Evolutionary conservation across 2,888 invertebrate species (phyloP), one percentile per base, ranked within the genome.

Genomic region (Tortrix viridana): DNA sequence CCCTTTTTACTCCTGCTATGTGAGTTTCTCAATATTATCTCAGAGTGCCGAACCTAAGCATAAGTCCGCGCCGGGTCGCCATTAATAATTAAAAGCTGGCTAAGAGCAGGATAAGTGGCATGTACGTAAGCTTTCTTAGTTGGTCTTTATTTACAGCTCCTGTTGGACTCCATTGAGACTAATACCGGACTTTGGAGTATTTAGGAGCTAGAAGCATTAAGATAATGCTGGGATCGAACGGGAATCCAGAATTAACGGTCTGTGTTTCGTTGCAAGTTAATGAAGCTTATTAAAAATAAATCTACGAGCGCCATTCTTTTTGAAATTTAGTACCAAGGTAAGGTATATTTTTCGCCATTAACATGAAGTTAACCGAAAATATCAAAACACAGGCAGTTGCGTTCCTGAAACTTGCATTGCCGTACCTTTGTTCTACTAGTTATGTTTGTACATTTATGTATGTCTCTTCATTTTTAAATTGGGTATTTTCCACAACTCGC

Each of bases 81-180:
- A 60, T 84, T 78, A 82, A 79, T 83, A 79, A 82, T 81, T 80
- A 79, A 79, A 71, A 72, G 73, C 49, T 18, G 22, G 23, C 47
- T 48, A 26, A 74, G 76, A 77, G 79, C 77, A 71, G 77, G 78
- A 79, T 82, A 82, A 82, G 79, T 79, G 80, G 80, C 78, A 70
- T 41, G 41, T 48, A 48, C 50, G 14, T 50, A 50, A 50, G 49
- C 37, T 37, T 48, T 37, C 54, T 49, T 49, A 49, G 55, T 55
- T 19, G 38, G 37, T 38, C 19, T 47, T 23, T 48, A 54, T 59
- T 59, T 59, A 52, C 19, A 41, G 41, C 48, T 44, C 47, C 32
- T 19, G n/a, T 16, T 41, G 26, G 20, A 43, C 44, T 41, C 38
- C 55, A 47, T 49, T 49, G 37, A 48, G 38, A 37, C 22, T 53